phyloP scores from a whole-genome alignment of 1,140 invertebrate species.

The Eufriesea mexicana region DNA sequence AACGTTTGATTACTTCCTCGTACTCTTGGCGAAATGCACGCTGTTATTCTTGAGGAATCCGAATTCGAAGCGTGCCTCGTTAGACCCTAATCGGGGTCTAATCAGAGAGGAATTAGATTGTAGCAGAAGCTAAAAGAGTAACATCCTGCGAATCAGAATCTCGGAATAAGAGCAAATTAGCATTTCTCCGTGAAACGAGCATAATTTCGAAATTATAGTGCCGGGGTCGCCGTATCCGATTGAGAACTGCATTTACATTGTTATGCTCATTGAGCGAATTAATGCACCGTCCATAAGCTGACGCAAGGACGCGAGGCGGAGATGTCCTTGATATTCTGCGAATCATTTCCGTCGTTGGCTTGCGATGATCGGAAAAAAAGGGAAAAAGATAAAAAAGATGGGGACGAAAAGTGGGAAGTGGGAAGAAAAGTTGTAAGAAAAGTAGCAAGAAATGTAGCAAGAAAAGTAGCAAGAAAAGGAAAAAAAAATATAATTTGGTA shows the following conservation, averaged over 20 bases:
- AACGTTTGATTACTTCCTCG: not conserved
- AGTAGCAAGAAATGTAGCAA: no score
- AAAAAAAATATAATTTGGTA: slow-evolving; percentile 6
- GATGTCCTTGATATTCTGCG: slow-evolving; percentile 59
- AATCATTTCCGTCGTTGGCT: slow-evolving; percentile 39
- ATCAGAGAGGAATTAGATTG: not conserved
- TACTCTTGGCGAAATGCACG: not conserved
- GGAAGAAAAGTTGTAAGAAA: not conserved
- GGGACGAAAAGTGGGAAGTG: not conserved
- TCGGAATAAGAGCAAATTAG: slow-evolving; percentile 8
- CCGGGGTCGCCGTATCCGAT: slow-evolving; percentile 44
- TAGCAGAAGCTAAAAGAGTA: not conserved
- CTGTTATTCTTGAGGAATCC: not conserved
- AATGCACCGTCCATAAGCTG: slow-evolving; percentile 61
- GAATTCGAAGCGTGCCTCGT: not conserved
- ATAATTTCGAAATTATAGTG: slow-evolving; percentile 42
- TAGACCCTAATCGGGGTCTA: no score
- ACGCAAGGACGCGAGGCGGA: slow-evolving; percentile 66
- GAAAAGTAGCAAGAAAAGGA: no score
- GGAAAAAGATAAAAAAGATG: no score
- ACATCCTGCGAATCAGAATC: not conserved
- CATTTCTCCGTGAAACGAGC: slow-evolving; percentile 25
- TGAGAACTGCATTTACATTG: slow-evolving; percentile 64
- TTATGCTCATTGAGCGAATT: slow-evolving; percentile 70
- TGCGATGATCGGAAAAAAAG: not conserved